Conservation (phyloP, 2,888 invertebrate species). For the Athripsodes cinereus region DNA sequence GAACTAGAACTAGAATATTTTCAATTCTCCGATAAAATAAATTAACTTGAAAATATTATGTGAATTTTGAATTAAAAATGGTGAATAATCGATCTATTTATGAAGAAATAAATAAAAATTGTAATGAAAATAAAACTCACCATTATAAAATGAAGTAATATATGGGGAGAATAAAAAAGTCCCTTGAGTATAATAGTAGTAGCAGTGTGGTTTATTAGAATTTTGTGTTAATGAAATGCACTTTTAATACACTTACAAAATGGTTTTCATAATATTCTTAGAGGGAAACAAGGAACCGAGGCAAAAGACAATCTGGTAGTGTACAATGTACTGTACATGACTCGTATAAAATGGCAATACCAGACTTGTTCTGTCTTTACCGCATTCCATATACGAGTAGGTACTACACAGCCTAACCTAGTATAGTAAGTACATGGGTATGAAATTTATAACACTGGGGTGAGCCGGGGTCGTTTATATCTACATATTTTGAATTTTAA, state of each 20-base stretch:
- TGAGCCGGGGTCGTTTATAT: slow-evolving; percentile 13
- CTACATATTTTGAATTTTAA: slow-evolving; percentile 25
- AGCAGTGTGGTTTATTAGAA: neutral
- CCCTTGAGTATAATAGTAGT: neutral
- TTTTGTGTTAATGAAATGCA: slow-evolving; percentile 2
- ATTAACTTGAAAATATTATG: no score
- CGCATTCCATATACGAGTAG: slow-evolving; percentile 10
- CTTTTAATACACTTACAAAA: slow-evolving; percentile 1
- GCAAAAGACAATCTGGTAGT: neutral
- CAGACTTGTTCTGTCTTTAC: slow-evolving; percentile 9
- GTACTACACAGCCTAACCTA: neutral
- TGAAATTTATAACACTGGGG: slow-evolving; percentile 24
- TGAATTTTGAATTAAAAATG: no score
- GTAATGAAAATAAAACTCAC: no score
- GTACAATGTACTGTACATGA: no score
- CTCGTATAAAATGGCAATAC: no score
- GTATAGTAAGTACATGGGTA: no score
- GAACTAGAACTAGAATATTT: no score
- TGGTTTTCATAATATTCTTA: neutral
- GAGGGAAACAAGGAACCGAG: neutral
- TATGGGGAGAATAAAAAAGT: no score
- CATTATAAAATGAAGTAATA: no score
- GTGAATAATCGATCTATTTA: no score
- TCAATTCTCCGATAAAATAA: no score
- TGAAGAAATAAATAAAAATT: no score